These are phyloP conservation scores for Ambastaia sidthimunki DNA, from an alignment of 2,797 vertebrate species.

Conservation along the genomic window DNA sequence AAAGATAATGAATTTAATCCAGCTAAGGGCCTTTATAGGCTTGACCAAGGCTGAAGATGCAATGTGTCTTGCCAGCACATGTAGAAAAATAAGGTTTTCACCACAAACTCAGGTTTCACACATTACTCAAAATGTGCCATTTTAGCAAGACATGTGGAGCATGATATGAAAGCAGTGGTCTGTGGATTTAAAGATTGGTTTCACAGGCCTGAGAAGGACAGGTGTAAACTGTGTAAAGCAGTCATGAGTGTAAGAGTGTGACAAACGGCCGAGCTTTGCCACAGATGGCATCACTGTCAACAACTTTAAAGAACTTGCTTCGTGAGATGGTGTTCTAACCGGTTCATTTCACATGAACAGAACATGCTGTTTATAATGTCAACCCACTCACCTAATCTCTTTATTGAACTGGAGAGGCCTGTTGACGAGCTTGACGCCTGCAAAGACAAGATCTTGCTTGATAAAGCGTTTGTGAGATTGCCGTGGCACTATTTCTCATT, in stretches of 20 bases:
- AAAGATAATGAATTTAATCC: conserved; percentile 2
- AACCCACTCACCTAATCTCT: conserved; percentile 85
- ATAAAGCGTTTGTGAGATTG: conserved; percentile 20
- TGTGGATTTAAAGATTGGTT: conserved; percentile 23
- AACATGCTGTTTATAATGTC: conserved; percentile 27
- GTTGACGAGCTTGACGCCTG: conserved; percentile 82
- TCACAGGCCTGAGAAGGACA: background rate
- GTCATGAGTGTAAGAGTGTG: conserved; percentile 4
- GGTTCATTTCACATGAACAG: conserved; percentile 4
- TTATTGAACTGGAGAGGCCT: conserved; percentile 80
- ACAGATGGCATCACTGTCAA: background rate
- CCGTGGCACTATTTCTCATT: conserved; percentile 23
- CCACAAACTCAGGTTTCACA: background rate
- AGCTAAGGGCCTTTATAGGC: conserved; percentile 12
- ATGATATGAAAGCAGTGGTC: conserved; percentile 28
- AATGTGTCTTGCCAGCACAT: no score
- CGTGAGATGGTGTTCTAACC: background rate
- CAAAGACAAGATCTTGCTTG: conserved; percentile 62
- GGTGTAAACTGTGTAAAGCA: conserved; percentile 23
- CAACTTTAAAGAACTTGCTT: background rate
- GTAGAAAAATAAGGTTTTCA: background rate
- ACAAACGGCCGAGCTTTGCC: background rate
- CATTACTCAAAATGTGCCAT: background rate
- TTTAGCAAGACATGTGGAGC: conserved; percentile 23
- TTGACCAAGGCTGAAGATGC: background rate